Base-by-base conservation (phyloP, 2,113 vertebrate species). In the Tyrannus savana region DNA sequence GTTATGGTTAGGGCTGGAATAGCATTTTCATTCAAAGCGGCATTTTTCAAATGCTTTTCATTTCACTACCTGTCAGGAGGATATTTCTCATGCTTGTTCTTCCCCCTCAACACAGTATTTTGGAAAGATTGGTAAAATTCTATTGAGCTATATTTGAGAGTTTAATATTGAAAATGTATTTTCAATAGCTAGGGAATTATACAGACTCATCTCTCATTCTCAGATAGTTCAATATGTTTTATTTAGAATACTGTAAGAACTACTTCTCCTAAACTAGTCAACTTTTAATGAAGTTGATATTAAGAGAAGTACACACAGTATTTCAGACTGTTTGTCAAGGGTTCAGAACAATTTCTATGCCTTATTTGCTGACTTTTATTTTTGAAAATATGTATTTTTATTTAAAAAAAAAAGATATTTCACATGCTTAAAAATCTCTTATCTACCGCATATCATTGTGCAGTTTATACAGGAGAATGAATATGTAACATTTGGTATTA, bases 31-130 rank as follows among this genome's bases (percentile, higher is more conserved):
- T 84, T 92, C 73, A 56, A 91, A 92, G 66, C 35, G 52, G 41
- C 49, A 76, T 87, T 96, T 94, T 94, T 92, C 67, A 92, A 63
- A 82, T 67, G 66, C 6, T 87, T 94, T 82, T 89, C 74, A 87
- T 92, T 89, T 91, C 73, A 58, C 35, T 90, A 28, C 42, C 39
- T 91, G 77, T 95, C 89, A 95, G 58, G 7, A 79, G 7, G n/a
- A 27, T 77, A 87, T 93, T 89, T 93, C 71, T 94, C 25, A 64
- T 93, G 41, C 17, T 92, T 87, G 11, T 84, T 84, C 53, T 49
- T 55, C 41, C 12, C 4, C 10, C 15, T 64, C 22, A 76, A n/a
- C 14, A 37, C 3, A 52, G 21, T 76, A 46, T 94, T 95, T 92
- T 91, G 69, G 66, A 93, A 87, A 94, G n/a, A 78, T 0, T 84